Evolutionary conservation across 2,113 vertebrate species (phyloP).

Genomic region (Chloropsis cyanopogon): DNA sequence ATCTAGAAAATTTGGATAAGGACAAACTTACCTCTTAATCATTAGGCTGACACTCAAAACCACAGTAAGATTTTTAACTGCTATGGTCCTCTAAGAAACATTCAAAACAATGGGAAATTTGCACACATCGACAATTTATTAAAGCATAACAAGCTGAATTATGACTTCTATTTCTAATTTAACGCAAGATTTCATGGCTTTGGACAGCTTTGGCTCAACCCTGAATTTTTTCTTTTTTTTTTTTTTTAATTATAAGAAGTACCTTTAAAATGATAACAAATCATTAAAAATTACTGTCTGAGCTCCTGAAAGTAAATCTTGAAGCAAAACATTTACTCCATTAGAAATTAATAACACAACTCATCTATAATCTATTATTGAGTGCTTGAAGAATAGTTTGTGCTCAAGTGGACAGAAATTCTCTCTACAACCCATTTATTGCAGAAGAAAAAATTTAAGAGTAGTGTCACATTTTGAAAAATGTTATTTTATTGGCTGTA

Average conservation of each 20-base stretch:
- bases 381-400: slow-evolving; percentile 86
- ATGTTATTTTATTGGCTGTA: slow-evolving; percentile 93
- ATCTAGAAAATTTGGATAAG: neutral
- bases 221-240: neutral
- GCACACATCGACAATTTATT: neutral
- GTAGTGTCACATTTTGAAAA: slow-evolving; percentile 92
- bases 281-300: slow-evolving; percentile 51
- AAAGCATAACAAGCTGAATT: neutral
- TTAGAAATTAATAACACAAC: slow-evolving; percentile 90
- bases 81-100: neutral
- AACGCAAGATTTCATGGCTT: neutral
- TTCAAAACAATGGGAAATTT: neutral
- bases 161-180: neutral
- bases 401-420: slow-evolving; percentile 85
- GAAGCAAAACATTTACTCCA: slow-evolving; percentile 87
- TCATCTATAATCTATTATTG: slow-evolving; percentile 90
- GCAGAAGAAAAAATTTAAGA: slow-evolving; percentile 90
- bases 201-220: neutral
- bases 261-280: slow-evolving; percentile 49
- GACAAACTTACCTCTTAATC: neutral
- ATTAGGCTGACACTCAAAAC: neutral
- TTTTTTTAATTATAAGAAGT: neutral
- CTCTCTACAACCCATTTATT: slow-evolving; percentile 88
- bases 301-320: slow-evolving; percentile 66
- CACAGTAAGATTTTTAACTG: neutral